Evolutionary conservation across 2,113 vertebrate species (phyloP).

Genomic region (Hucho hucho): DNA sequence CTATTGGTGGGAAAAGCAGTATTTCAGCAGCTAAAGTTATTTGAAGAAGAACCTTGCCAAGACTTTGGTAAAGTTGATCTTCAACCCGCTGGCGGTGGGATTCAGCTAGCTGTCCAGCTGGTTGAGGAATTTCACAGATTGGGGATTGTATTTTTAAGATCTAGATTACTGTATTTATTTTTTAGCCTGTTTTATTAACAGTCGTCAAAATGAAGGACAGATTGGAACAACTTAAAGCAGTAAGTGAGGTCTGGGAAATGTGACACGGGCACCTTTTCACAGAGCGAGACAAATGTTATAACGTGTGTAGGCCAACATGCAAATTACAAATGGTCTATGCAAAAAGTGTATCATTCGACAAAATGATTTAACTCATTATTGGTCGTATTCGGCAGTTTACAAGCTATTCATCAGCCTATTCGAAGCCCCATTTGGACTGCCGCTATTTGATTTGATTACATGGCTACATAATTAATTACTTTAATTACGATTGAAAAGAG

Average conservation of each 20-base stretch:
- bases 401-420: no score
- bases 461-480: no score
- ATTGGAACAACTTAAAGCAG: constrained; percentile 93
- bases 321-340: no score
- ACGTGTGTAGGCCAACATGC: no score
- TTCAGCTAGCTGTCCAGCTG: constrained; percentile 54
- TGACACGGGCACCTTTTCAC: background rate
- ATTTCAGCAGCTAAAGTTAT: constrained; percentile 17
- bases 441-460: no score
- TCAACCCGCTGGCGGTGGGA: constrained; percentile 37
- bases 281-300: background rate
- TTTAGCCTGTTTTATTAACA: constrained; percentile 11
- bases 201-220: constrained; percentile 88
- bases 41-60: constrained; percentile 42
- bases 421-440: no score
- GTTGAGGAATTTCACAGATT: constrained; percentile 29
- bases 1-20: constrained; percentile 38
- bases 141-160: background rate
- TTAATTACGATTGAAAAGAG: no score
- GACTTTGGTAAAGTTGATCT: constrained; percentile 44
- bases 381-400: no score
- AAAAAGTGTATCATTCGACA: no score
- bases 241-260: constrained; percentile 68
- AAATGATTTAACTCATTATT: no score
- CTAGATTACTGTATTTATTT: constrained; percentile 16